Percentiles rank a stretch among this genome's conserved stretches.
Evolutionary conservation across 53 echinoderm and acorn worm species (phyloP).

Genomic region (Paracentrotus lividus): DNA sequence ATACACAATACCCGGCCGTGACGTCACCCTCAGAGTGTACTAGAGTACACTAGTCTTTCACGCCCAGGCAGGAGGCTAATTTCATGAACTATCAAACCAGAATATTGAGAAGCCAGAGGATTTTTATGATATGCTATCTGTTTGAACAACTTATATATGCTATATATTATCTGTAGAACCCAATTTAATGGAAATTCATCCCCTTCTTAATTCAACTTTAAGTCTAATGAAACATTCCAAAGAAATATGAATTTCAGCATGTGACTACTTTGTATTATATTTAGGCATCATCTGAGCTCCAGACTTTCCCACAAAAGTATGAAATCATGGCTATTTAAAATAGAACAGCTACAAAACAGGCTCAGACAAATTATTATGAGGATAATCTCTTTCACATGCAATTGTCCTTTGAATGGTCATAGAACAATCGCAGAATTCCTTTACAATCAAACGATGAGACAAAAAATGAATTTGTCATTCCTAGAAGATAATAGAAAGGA

Average conservation of each 20-base stretch:
- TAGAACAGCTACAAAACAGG: background rate
- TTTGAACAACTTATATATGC: too few relatives aligned
- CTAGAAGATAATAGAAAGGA: background rate
- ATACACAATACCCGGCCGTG: too few relatives aligned
- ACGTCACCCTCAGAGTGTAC: too few relatives aligned
- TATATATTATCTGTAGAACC: too few relatives aligned
- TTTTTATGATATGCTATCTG: too few relatives aligned
- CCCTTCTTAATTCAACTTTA: too few relatives aligned
- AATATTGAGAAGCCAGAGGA: too few relatives aligned
- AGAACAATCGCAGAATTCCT: background rate
- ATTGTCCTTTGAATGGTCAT: constrained; percentile 1
- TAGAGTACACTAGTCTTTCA: too few relatives aligned
- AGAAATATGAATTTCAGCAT: background rate
- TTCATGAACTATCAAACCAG: too few relatives aligned
- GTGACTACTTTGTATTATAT: background rate
- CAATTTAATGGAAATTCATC: too few relatives aligned
- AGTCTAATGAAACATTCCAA: background rate
- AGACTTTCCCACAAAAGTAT: background rate
- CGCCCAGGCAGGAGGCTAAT: too few relatives aligned
- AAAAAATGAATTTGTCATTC: background rate
- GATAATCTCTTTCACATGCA: background rate
- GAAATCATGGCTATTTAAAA: background rate
- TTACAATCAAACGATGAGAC: background rate
- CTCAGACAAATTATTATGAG: background rate
- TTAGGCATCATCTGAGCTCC: background rate